A percentile compares a stretch with the other conserved stretches of the same genome.
Evolutionary conservation across 2,113 vertebrate genomes (phyloP).

Genomic region (Empidonax traillii): DNA sequence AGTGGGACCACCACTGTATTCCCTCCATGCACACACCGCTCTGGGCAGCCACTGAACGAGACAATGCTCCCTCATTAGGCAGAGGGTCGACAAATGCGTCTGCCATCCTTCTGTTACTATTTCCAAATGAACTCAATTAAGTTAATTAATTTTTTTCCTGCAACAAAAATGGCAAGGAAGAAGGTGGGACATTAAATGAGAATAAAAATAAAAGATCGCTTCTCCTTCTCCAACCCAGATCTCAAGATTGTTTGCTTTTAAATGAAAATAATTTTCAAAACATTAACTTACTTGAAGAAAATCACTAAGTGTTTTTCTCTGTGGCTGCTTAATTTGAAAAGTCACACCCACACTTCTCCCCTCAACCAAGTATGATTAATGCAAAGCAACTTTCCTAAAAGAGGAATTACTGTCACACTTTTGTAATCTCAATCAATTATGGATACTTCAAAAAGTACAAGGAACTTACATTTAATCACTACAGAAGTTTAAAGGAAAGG

Average conservation of each 20-base stretch:
- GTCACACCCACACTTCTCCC: conserved; percentile 9
- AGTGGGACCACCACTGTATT: background rate
- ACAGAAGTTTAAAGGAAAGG: background rate
- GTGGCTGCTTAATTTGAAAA: conserved; percentile 46
- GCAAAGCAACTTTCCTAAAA: conserved; percentile 51
- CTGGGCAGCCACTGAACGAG: conserved; percentile 12
- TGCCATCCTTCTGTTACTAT: conserved; percentile 47
- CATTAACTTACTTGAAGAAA: conserved; percentile 10
- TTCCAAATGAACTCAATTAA: conserved; percentile 53
- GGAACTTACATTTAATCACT: background rate
- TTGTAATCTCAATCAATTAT: conserved; percentile 44
- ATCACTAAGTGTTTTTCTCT: conserved; percentile 24
- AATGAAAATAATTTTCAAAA: conserved; percentile 58
- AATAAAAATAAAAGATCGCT: background rate
- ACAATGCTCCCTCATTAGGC: conserved; percentile 30
- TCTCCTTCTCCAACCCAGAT: background rate
- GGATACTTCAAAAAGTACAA: conserved; percentile 42
- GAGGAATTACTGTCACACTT: conserved; percentile 39
- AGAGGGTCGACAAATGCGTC: background rate
- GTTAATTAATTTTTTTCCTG: conserved; percentile 31
- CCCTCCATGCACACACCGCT: accelerated
- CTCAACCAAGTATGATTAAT: conserved; percentile 50
- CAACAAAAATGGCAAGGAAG: background rate
- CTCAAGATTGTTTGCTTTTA: background rate
- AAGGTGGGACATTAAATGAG: background rate